These are phyloP conservation scores for Lingula anatina DNA, from an alignment of 2,888 invertebrate genomes.

Conservation along the genomic window DNA sequence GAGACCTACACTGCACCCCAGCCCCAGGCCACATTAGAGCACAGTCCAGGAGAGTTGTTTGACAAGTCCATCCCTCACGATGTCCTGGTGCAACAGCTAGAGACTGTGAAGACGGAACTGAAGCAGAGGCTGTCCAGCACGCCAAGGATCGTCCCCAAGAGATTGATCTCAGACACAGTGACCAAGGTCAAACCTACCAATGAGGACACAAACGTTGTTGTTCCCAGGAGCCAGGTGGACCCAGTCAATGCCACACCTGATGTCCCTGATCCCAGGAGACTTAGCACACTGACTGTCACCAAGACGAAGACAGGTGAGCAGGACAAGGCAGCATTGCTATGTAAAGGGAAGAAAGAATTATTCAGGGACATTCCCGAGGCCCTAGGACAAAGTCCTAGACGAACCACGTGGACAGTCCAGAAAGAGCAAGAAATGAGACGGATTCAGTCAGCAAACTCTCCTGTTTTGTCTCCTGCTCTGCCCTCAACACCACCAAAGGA, in stretches of 20 bases:
- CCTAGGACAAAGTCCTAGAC: neutral
- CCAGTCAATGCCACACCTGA: too few relatives aligned
- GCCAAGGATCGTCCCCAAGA: neutral
- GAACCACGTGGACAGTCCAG: slow-evolving; percentile 1
- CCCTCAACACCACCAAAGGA: too few relatives aligned
- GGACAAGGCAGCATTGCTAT: neutral
- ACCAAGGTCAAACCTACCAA: neutral
- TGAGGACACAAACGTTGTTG: too few relatives aligned
- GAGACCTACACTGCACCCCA: too few relatives aligned
- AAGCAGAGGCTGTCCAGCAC: slow-evolving; percentile 13
- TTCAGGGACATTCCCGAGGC: neutral
- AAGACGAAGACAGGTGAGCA: slow-evolving; percentile 25
- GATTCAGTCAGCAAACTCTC: too few relatives aligned
- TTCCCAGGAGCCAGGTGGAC: too few relatives aligned
- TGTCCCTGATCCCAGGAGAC: slow-evolving; percentile 8
- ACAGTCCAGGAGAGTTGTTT: slow-evolving; percentile 14
- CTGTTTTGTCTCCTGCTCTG: too few relatives aligned
- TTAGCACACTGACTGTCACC: slow-evolving; percentile 24
- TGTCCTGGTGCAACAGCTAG: slow-evolving; percentile 23
- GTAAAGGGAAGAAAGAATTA: neutral
- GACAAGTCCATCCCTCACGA: slow-evolving; percentile 26
- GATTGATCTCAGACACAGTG: neutral
- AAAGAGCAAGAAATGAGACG: slow-evolving; percentile 1
- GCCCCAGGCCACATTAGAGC: too few relatives aligned
- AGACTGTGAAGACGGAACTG: slow-evolving; percentile 18